phyloP scores from a whole-genome alignment of 1,140 invertebrate genomes.

The Subanguina moxae region DNA sequence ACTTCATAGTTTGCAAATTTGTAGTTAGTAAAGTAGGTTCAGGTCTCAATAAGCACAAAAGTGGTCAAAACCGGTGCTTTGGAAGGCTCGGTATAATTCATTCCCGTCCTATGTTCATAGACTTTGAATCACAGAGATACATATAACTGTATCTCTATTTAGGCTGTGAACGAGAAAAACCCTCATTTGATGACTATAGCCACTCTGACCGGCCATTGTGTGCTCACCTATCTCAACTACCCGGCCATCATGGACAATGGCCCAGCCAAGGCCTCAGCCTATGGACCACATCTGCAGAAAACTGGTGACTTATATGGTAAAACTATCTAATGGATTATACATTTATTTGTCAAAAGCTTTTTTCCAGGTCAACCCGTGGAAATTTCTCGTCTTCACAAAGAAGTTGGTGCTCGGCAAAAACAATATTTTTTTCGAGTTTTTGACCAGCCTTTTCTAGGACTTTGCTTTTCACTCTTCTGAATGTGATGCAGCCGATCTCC shows the following conservation, averaged over 20 bases:
- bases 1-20: too few relatives aligned
- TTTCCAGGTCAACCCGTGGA: conserved; percentile 75
- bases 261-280: conserved; percentile 69
- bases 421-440: background rate
- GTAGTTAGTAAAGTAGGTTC: too few relatives aligned
- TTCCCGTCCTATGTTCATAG: too few relatives aligned
- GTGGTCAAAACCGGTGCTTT: too few relatives aligned
- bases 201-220: conserved; percentile 84
- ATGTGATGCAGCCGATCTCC: conserved; percentile 78
- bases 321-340: too few relatives aligned
- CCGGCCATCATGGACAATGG: conserved; percentile 80
- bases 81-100: too few relatives aligned
- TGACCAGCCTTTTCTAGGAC: conserved; percentile 66
- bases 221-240: conserved; percentile 69
- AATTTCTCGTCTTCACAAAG: conserved; percentile 75
- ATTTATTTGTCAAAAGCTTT: too few relatives aligned
- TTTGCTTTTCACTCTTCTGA: conserved; percentile 72
- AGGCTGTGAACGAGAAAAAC: conserved; percentile 66
- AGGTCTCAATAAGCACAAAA: too few relatives aligned
- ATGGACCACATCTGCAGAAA: conserved; percentile 68
- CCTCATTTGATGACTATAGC: conserved; percentile 89
- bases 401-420: conserved; percentile 59
- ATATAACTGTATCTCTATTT: conserved; percentile 16
- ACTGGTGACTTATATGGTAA: conserved; percentile 70
- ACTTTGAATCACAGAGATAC: too few relatives aligned